Base-by-base conservation (phyloP, 2,888 invertebrate genomes). In the Entomobrya proxima region DNA sequence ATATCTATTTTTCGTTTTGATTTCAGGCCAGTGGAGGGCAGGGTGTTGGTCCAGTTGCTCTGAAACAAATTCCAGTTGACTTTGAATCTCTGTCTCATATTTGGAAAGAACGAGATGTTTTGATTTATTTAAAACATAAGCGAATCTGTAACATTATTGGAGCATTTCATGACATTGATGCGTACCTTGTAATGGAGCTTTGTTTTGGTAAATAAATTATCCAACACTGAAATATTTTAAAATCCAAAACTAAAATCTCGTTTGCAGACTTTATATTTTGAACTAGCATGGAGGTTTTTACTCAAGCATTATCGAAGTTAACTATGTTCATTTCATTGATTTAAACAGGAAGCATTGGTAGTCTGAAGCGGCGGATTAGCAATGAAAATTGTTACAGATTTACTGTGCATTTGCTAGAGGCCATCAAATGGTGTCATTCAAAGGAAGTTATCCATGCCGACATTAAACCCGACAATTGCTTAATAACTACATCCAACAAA, bases 381-480 rank as follows among this genome's bases (percentile, higher is more conserved):
- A 37, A n/a, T n/a, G n/a, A n/a, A n/a, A n/a, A n/a, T n/a, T n/a
- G n/a, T n/a, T n/a, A n/a, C n/a, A n/a, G 77, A 7, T 77, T 58
- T 21, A 24, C 44, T 1, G 15, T 32, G 21, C 77, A 77, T 2
- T 27, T 77, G 2, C 9, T 77, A 2, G 40, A 77, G 24, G 77
- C 37, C 11, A 9, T 77, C 6, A 21, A 5, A 1, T 77, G 37
- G 40, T 27, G 35, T 21, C 77, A 77, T n/a, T 7, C 24, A 0
- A 64, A 67, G 1, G 5, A 32, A 2, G 32, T 78, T 15, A 32
- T 78, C n/a, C 78, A 78, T 47, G 30, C 27, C 0, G 78, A 78
- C 50, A 32, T 78, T 7, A 61, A 64, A 15, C 78, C 78, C 2
- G 78, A 78, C 50, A 78, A 78, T n/a, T 78, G 64, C 32, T 50